Conservation (phyloP, 2,797 vertebrate genomes). For the Alectoris magna region DNA sequence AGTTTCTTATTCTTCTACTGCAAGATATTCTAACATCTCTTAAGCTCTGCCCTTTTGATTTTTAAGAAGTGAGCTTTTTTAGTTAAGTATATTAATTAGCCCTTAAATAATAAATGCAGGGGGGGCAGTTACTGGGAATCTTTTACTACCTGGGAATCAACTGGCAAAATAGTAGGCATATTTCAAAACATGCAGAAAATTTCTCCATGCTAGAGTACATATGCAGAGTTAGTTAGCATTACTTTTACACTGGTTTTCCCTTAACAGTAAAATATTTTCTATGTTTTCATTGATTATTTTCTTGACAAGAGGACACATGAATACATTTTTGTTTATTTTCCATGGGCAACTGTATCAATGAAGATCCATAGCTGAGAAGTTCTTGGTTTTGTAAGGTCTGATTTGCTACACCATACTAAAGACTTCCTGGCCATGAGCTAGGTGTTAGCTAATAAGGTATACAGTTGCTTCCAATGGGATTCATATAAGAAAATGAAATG, state of each 20-base stretch:
- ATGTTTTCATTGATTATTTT: background rate
- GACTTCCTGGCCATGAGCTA: background rate
- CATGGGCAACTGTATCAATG: background rate
- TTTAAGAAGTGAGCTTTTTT: background rate
- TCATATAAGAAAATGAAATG: background rate
- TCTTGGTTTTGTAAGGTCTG: background rate
- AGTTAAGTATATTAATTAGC: background rate
- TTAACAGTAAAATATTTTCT: background rate
- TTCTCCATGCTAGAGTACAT: background rate
- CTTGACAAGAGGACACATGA: background rate
- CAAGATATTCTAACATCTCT: background rate
- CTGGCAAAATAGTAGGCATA: rapidly evolving
- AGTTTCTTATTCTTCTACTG: background rate
- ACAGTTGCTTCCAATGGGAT: background rate
- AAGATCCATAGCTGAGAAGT: background rate
- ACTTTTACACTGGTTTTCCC: background rate
- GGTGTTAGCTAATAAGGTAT: background rate
- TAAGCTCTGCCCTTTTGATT: background rate
- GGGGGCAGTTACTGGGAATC: background rate
- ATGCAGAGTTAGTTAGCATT: background rate
- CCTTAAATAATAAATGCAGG: background rate
- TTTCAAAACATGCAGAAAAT: background rate
- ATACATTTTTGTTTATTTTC: background rate
- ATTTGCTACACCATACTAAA: too few species aligned
- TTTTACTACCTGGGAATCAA: background rate